phyloP scores from a whole-genome alignment of 2,113 vertebrate genomes.

The Eidolon helvum region DNA sequence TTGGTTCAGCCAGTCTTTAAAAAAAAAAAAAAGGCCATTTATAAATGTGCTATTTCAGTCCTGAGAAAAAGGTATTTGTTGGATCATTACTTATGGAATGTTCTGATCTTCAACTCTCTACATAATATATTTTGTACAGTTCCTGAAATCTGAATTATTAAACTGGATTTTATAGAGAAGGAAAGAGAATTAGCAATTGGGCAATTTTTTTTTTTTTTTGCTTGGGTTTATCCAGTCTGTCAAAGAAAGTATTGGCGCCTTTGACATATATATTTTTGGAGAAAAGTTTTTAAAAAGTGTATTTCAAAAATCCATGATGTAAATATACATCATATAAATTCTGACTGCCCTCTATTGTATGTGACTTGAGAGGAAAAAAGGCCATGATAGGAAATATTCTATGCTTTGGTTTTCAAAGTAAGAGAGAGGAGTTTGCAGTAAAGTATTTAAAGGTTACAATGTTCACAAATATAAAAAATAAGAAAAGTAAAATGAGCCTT shows the following conservation, averaged over 20 bases:
- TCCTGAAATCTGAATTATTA: slow-evolving; percentile 71
- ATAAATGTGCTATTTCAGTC: slow-evolving; percentile 33
- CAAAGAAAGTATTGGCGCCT: neutral
- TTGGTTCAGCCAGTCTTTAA: slow-evolving; percentile 37
- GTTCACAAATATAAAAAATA: neutral
- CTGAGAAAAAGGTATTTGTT: slow-evolving; percentile 32
- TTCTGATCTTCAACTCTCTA: neutral
- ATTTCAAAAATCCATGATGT: neutral
- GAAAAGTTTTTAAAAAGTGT: neutral
- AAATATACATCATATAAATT: neutral
- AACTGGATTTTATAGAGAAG: slow-evolving; percentile 74
- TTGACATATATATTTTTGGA: neutral
- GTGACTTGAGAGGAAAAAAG: neutral
- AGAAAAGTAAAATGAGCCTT: neutral
- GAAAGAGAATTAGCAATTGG: neutral
- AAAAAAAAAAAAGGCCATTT: neutral
- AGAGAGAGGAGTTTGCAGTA: neutral
- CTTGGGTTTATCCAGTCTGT: neutral
- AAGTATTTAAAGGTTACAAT: neutral
- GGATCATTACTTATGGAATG: slow-evolving; percentile 41
- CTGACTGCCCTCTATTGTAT: neutral
- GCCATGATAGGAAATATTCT: neutral
- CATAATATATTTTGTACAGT: neutral
- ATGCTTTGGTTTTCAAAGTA: neutral
- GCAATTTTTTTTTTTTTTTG: neutral